Conservation (phyloP, 2,797 vertebrate genomes). For the Distichodus sexfasciatus region DNA sequence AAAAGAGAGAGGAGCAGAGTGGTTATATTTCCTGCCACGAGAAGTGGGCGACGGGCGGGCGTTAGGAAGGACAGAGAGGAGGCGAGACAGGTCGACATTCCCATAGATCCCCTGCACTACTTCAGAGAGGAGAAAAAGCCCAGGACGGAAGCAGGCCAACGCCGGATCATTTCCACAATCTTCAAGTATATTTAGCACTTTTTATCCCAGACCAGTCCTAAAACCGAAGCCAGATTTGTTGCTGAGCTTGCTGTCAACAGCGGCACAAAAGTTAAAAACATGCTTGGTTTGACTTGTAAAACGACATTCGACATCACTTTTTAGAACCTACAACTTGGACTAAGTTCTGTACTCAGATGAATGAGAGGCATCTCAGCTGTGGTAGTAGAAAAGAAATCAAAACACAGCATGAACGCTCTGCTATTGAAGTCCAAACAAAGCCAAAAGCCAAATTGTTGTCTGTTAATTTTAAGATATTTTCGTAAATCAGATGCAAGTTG, state of each 20-base stretch:
- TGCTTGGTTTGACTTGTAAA: no score
- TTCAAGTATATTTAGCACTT: neutral
- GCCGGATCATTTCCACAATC: no score
- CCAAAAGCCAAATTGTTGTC: neutral
- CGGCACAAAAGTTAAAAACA: neutral
- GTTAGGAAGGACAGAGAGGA: no score
- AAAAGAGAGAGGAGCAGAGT: slow-evolving; percentile 10
- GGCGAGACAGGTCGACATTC: no score
- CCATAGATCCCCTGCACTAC: no score
- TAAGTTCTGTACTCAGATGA: neutral
- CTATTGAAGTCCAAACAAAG: slow-evolving; percentile 8
- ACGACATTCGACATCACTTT: neutral
- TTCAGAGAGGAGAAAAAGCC: no score
- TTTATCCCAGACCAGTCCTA: neutral
- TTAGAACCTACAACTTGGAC: neutral
- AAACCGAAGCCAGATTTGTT: neutral
- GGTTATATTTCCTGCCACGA: slow-evolving; percentile 7
- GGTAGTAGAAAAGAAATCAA: neutral
- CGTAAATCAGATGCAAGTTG: slow-evolving; percentile 13
- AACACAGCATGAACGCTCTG: neutral
- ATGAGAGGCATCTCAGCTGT: neutral
- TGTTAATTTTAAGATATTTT: neutral
- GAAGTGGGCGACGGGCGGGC: neutral
- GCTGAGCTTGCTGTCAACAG: neutral
- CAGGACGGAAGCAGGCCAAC: no score